These are phyloP conservation scores for Cololabis saira DNA, from an alignment of 2,113 vertebrate genomes.

Conservation along the genomic window DNA sequence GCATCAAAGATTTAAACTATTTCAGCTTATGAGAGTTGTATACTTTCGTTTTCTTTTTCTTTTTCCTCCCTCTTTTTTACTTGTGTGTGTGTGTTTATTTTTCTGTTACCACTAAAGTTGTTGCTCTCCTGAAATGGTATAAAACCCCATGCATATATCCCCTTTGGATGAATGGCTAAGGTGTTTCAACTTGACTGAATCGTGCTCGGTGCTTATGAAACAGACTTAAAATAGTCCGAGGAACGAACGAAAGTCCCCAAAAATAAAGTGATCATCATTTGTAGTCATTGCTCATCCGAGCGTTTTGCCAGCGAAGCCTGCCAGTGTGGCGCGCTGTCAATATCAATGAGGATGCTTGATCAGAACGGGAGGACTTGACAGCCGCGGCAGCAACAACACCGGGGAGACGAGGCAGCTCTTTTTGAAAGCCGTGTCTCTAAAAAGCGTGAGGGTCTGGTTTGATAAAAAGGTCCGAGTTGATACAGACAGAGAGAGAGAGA, in stretches of 20 bases:
- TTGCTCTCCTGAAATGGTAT: too few species aligned
- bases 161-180: too few species aligned
- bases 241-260: constrained; percentile 27
- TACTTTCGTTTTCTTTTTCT: too few species aligned
- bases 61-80: too few species aligned
- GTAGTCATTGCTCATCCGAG: constrained; percentile 32
- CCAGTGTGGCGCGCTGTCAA: constrained; percentile 41
- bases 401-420: too few species aligned
- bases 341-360: constrained; percentile 42
- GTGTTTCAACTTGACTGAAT: constrained; percentile 2
- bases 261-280: constrained; percentile 31
- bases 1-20: too few species aligned
- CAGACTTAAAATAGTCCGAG: constrained; percentile 8
- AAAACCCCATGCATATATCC: too few species aligned
- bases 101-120: too few species aligned
- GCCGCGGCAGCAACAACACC: constrained; percentile 30
- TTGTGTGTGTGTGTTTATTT: too few species aligned
- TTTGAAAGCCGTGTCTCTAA: not conserved
- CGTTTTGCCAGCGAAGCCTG: constrained; percentile 43
- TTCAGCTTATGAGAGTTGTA: too few species aligned
- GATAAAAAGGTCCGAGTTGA: constrained; percentile 87
- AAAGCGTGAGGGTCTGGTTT: constrained; percentile 82
- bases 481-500: constrained; percentile 86
- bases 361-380: constrained; percentile 58
- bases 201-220: constrained; percentile 5